Conservation (phyloP, 2,888 invertebrate genomes). For the Furcula furcula region DNA sequence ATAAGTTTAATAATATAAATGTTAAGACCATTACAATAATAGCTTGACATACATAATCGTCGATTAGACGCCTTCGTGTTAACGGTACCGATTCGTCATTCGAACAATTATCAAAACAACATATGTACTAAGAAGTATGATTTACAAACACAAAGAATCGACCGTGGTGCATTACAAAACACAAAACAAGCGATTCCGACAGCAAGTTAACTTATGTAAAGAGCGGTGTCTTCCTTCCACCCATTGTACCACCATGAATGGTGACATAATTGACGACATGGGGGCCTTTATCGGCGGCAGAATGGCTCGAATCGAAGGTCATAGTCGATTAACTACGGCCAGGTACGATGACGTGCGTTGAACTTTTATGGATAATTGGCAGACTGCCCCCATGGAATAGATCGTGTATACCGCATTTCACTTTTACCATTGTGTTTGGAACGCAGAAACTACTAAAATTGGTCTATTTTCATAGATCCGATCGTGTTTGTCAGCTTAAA, state of each 20-base stretch:
- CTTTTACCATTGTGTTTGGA: not conserved
- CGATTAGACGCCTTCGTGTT: no score
- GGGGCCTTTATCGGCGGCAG: conserved; percentile 37
- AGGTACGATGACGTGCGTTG: conserved; percentile 32
- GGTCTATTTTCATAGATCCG: not conserved
- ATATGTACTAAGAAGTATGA: not conserved
- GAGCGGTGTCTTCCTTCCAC: conserved; percentile 24
- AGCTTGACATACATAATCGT: no score
- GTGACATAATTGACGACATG: conserved; percentile 48
- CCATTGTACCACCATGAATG: conserved; percentile 41
- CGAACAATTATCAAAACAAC: not conserved
- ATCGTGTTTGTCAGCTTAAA: not conserved
- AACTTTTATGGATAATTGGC: conserved; percentile 17
- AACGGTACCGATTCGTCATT: no score
- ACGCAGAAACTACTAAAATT: not conserved
- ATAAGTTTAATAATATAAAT: no score
- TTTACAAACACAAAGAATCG: not conserved
- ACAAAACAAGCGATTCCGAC: not conserved
- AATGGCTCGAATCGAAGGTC: conserved; percentile 41
- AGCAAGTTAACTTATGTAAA: conserved; percentile 2
- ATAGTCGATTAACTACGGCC: conserved; percentile 30
- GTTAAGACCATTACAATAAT: no score
- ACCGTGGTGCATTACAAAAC: not conserved
- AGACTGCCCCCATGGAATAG: not conserved
- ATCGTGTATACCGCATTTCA: not conserved